phyloP scores from a whole-genome alignment of 2,113 vertebrate species.

The Silurus meridionalis region DNA sequence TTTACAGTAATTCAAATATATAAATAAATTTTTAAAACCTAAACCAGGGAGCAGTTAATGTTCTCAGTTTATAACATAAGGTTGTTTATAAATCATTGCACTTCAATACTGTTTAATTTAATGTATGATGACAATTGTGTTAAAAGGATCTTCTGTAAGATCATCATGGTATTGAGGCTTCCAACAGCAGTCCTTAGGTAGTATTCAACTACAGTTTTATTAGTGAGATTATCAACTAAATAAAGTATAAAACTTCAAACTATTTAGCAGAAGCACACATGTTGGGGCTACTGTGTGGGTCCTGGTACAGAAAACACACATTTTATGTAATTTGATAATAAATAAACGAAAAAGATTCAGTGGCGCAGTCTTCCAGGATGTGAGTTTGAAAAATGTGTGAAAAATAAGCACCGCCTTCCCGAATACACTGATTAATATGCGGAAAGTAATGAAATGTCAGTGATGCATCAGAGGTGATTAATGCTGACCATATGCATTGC shows the following conservation, averaged over 20 bases:
- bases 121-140: neutral
- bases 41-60: neutral
- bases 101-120: neutral
- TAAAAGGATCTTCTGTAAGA: neutral
- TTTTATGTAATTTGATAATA: neutral
- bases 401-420: slow-evolving; percentile 41
- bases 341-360: neutral
- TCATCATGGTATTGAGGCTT: neutral
- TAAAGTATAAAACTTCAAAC: neutral
- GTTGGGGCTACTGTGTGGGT: neutral
- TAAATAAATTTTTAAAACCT: neutral
- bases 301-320: neutral
- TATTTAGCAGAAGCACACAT: neutral
- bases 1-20: neutral
- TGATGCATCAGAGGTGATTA: slow-evolving; percentile 55
- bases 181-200: neutral
- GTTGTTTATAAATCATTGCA: neutral
- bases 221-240: neutral
- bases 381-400: slow-evolving; percentile 39
- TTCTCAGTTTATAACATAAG: neutral
- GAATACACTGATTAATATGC: slow-evolving; percentile 52
- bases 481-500: slow-evolving; percentile 37
- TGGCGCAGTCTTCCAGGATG: slow-evolving; percentile 10
- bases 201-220: neutral
- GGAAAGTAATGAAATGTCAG: slow-evolving; percentile 53